Base-by-base conservation (phyloP, 2,113 vertebrate genomes). In the Calyptomena viridis region DNA sequence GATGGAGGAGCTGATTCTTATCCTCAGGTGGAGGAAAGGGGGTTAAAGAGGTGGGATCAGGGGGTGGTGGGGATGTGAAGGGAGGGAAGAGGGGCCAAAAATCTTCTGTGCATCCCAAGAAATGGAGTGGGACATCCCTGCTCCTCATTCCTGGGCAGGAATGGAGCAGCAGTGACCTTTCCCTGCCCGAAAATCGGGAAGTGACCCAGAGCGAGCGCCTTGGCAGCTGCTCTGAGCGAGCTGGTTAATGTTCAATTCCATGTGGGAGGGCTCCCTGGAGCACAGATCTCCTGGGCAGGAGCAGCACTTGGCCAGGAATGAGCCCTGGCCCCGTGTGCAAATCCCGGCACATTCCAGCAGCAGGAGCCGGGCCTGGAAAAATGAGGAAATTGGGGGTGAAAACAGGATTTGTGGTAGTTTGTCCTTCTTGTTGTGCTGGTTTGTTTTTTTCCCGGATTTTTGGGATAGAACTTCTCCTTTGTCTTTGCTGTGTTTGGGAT, bases 161-260 rank as follows among this genome's bases (percentile, higher is more conserved):
- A 22, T 35, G 19, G 56, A 71, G 74, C 7, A 40, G 75, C 62
- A 17, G 27, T 7, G 58, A 53, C 40, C 64, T 35, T 46, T 49
- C 58, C 63, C 52, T 16, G 60, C 68, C 40, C 8, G 3, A 50
- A 44, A 50, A 22, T 56, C 4, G 4, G 68, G 44, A 86, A 14
- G 55, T 59, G 86, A 69, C 58, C 75, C 69, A 12, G n/a, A 5
- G 22, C 12, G 0, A 53, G 53, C 18, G 7, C 55, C 67, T 84
- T 94, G 89, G 93, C 89, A 91, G 8, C 79, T 42, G n/a, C 47
- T 80, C 79, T 19, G 68, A 47, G 74, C 25, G 0, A 20, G 79
- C 84, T 53, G 80, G 93, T 91, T 94, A 88, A 91, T 91, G 89
- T 88, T 91, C 91, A 75, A 88, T 59, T 2, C 50, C 62, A 9